These are phyloP conservation scores for Oegoconia quadripuncta DNA, from an alignment of 2,888 invertebrate genomes.

Conservation along the genomic window DNA sequence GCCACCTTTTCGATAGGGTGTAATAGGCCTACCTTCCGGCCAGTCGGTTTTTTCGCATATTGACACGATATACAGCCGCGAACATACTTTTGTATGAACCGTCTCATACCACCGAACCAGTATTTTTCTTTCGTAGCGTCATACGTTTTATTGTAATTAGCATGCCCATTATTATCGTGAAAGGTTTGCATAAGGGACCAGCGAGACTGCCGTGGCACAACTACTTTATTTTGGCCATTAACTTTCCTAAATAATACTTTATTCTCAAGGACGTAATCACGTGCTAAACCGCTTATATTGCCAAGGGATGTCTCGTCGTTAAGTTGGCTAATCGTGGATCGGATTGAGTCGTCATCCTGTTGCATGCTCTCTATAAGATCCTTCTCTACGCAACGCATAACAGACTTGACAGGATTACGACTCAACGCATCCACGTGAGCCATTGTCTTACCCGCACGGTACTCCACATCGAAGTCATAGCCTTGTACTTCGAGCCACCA, in stretches of 20 bases:
- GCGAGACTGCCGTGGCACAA: no score
- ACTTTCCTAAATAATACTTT: no score
- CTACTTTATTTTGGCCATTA: no score
- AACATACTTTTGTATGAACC: conserved; percentile 17
- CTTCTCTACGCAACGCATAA: background rate
- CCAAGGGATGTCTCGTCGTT: no score
- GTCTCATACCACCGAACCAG: conserved; percentile 14
- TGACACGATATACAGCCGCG: conserved; percentile 16
- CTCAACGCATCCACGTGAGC: conserved; percentile 14
- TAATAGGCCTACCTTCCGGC: conserved; percentile 9
- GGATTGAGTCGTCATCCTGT: no score
- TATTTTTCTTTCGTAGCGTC: conserved; percentile 3
- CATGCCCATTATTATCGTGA: no score
- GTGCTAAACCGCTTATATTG: no score
- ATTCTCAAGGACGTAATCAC: no score
- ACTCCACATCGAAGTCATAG: conserved; percentile 13
- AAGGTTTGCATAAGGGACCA: no score
- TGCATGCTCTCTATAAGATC: no score
- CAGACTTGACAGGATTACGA: conserved; percentile 4
- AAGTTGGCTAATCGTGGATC: no score
- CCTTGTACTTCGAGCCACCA: conserved; percentile 15
- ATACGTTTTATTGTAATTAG: no score
- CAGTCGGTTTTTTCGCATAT: conserved; percentile 16
- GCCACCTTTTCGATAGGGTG: conserved; percentile 16
- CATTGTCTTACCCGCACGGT: conserved; percentile 15